A percentile compares a stretch with the other conserved stretches of the same genome.
These are phyloP conservation scores for Ashinkailepas kermadecensis DNA, from an alignment of 2,888 invertebrate genomes.

Conservation along the genomic window DNA sequence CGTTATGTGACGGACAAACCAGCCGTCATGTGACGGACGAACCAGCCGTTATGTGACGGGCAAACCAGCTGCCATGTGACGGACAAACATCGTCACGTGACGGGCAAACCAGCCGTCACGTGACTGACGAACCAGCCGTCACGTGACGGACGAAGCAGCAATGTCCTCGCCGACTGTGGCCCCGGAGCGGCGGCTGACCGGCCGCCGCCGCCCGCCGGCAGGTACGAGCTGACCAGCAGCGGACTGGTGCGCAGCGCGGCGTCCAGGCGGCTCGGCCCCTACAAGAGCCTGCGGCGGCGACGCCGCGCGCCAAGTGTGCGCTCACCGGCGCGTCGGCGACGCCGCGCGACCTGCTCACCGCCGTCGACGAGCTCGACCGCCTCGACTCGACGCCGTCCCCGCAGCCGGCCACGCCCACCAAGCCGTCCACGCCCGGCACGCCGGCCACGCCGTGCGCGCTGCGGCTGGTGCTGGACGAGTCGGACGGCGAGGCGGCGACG, in stretches of 20 bases:
- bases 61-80: no score
- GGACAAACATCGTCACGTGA: no score
- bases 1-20: no score
- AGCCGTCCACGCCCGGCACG: not conserved
- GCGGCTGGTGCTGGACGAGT: not conserved
- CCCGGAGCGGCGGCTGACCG: no score
- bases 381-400: not conserved
- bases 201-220: not conserved
- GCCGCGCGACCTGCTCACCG: not conserved
- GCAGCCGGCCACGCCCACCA: not conserved
- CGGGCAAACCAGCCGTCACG: no score
- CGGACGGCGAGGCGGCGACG: not conserved
- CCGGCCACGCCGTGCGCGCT: not conserved
- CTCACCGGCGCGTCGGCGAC: not conserved
- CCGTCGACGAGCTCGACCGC: not conserved
- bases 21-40: no score
- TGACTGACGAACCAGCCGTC: no score
- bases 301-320: not conserved
- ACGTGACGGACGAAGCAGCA: no score
- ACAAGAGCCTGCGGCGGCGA: not conserved
- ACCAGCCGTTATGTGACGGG: no score
- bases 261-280: not conserved
- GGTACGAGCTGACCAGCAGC: constrained; percentile 1
- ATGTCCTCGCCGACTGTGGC: no score
- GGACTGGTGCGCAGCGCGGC: not conserved